These are phyloP conservation scores for Diarsia brunnea DNA, from an alignment of 2,888 invertebrate species.

Conservation along the genomic window DNA sequence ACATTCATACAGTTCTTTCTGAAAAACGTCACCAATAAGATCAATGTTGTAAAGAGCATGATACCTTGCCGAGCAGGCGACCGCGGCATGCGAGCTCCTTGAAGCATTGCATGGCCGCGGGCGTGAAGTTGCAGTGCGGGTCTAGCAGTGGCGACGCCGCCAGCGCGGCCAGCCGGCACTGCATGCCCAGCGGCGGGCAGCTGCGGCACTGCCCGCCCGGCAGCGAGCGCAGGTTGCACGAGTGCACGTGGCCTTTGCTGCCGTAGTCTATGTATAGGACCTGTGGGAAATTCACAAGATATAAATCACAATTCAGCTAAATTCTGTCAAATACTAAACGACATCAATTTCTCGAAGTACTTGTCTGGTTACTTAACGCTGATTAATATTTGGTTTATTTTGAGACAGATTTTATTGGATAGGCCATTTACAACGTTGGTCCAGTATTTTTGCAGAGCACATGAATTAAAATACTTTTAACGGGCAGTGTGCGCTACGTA, in stretches of 20 bases:
- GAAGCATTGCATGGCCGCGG: constrained; percentile 91
- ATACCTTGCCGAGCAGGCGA: constrained; percentile 85
- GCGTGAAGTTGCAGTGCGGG: constrained; percentile 92
- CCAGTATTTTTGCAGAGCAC: not conserved
- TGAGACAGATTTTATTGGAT: not conserved
- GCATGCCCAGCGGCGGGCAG: constrained; percentile 89
- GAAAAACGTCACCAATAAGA: no score
- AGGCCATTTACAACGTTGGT: not conserved
- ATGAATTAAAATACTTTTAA: no score
- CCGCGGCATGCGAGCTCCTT: constrained; percentile 76
- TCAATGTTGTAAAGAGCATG: not conserved
- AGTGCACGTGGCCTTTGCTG: constrained; percentile 86
- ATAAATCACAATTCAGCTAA: not conserved
- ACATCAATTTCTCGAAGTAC: not conserved
- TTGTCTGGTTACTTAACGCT: not conserved
- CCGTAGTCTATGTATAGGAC: constrained; percentile 96
- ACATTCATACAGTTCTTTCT: no score
- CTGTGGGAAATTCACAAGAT: constrained; percentile 73
- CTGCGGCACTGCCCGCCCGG: constrained; percentile 84
- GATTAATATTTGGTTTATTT: not conserved
- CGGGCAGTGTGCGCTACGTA: constrained; percentile 40
- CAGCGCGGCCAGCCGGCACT: constrained; percentile 93
- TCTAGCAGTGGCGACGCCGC: constrained; percentile 92
- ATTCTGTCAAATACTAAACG: not conserved
- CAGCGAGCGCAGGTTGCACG: constrained; percentile 85